These are phyloP conservation scores for Nixonia krombeini DNA, from an alignment of 1,140 invertebrate species.

Conservation along the genomic window DNA sequence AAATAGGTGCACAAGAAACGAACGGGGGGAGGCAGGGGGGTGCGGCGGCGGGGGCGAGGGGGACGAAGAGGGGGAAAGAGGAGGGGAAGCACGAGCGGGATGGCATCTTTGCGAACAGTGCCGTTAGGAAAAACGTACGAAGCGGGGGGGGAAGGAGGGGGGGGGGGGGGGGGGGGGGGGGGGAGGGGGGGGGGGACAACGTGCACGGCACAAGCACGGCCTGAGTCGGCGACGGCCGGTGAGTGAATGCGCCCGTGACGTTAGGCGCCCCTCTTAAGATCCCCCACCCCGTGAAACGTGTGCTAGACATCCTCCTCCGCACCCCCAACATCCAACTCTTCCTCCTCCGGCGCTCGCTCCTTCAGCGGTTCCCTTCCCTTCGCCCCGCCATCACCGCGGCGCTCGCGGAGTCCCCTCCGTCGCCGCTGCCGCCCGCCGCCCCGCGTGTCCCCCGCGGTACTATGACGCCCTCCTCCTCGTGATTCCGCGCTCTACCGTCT, in stretches of 20 bases:
- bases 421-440: not conserved
- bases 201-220: conserved; percentile 59
- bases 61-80: not conserved
- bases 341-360: not conserved
- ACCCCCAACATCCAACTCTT: not conserved
- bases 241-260: conserved; percentile 67
- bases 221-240: conserved; percentile 66
- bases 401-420: not conserved
- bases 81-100: not conserved
- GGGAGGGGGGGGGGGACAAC: conserved; percentile 44
- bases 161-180: conserved; percentile 24
- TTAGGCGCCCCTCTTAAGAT: conserved; percentile 64
- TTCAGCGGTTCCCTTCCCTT: not conserved
- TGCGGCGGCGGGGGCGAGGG: no score
- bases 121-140: no score
- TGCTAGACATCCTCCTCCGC: conserved; percentile 3
- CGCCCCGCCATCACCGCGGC: not conserved
- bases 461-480: not conserved
- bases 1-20: no score
- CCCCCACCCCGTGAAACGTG: conserved; percentile 18
- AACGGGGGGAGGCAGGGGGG: no score
- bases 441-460: not conserved
- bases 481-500: not conserved
- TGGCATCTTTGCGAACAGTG: not conserved
- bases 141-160: conserved; percentile 12